Evolutionary conservation across 1,140 invertebrate genomes (phyloP).

Genomic region (Bicyclus anynana): DNA sequence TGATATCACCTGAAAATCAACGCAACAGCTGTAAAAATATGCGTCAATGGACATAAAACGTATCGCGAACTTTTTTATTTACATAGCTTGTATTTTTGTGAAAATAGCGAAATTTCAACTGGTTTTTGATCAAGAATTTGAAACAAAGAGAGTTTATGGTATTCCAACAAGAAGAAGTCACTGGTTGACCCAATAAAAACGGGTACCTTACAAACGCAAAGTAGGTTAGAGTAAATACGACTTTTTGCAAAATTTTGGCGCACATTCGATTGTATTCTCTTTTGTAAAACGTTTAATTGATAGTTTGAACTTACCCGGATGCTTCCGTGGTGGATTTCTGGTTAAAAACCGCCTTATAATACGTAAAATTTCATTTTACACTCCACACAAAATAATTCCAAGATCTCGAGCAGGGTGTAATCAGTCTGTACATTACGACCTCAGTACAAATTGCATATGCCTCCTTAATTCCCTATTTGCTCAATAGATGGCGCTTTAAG

Average conservation of each 20-base stretch:
- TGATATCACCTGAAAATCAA: neutral
- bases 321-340: constrained; percentile 57
- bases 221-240: constrained; percentile 33
- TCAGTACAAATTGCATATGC: too few relatives aligned
- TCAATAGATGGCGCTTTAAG: too few relatives aligned
- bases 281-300: constrained; percentile 10
- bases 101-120: neutral
- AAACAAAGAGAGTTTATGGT: neutral
- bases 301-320: constrained; percentile 56
- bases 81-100: neutral
- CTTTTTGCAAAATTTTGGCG: constrained; percentile 17
- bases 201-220: constrained; percentile 18
- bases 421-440: too few relatives aligned
- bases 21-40: neutral
- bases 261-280: constrained; percentile 10
- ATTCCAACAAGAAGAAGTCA: constrained; percentile 25
- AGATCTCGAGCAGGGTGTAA: constrained; percentile 29
- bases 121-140: neutral
- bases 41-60: neutral
- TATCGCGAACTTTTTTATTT: neutral
- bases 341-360: constrained; percentile 48
- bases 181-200: constrained; percentile 65
- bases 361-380: constrained; percentile 45
- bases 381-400: constrained; percentile 41
- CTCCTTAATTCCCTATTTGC: too few relatives aligned